A percentile compares a stretch with the other conserved stretches of the same genome.
Conservation (phyloP, 2,888 invertebrate species). For the Drosophila anceps region DNA sequence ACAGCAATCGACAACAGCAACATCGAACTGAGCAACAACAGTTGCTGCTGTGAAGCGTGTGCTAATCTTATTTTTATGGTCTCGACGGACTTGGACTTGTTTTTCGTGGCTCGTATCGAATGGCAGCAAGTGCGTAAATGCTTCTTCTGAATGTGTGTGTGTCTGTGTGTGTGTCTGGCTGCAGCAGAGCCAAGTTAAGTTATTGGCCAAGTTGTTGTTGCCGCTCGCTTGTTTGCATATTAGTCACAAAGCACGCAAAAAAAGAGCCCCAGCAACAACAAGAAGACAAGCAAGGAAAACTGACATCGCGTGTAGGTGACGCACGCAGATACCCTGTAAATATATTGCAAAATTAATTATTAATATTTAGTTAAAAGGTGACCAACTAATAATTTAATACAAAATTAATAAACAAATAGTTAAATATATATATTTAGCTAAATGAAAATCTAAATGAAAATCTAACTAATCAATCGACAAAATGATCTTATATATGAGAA, state of each 20-base stretch:
- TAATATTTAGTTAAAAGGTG: no score
- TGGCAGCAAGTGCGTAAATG: slow-evolving; percentile 56
- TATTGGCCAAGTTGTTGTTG: slow-evolving; percentile 70
- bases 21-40: slow-evolving; percentile 24
- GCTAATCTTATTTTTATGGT: slow-evolving; percentile 82
- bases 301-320: neutral
- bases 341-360: neutral
- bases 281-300: neutral
- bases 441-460: no score
- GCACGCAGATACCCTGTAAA: slow-evolving; percentile 1
- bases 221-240: slow-evolving; percentile 77
- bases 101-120: slow-evolving; percentile 48
- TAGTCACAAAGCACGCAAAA: slow-evolving; percentile 64
- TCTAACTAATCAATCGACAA: no score
- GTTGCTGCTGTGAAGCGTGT: slow-evolving; percentile 70
- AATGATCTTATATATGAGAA: no score
- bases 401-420: no score
- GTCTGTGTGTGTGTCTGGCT: slow-evolving; percentile 27
- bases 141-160: slow-evolving; percentile 1
- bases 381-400: no score
- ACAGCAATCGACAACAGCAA: slow-evolving; percentile 25
- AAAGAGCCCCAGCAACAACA: slow-evolving; percentile 21
- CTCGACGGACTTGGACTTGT: slow-evolving; percentile 76
- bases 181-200: slow-evolving; percentile 77
- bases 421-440: no score